Percentiles rank a stretch among this genome's conserved stretches.
phyloP scores from a whole-genome alignment of 2,888 invertebrate species.

The Adelphocoris suturalis region DNA sequence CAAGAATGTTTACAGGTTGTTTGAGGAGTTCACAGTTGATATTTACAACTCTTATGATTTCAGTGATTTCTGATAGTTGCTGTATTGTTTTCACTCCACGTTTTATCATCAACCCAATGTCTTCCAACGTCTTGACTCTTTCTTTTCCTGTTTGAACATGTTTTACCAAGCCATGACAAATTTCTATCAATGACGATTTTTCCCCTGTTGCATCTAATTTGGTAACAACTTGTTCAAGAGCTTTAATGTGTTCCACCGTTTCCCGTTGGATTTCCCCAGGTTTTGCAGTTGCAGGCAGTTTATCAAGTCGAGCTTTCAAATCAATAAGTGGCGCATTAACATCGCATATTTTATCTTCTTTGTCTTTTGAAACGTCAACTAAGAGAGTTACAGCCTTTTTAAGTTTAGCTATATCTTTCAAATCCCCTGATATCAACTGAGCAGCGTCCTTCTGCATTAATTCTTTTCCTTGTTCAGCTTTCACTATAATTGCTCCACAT shows the following conservation, averaged over 20 bases:
- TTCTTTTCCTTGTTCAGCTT: constrained; percentile 34
- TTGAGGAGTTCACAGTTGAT: constrained; percentile 7
- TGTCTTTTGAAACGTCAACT: constrained; percentile 32
- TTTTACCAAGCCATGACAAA: constrained; percentile 40
- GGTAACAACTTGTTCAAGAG: constrained; percentile 16
- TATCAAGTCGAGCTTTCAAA: constrained; percentile 38
- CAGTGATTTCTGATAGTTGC: not conserved
- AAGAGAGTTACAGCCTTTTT: constrained; percentile 46
- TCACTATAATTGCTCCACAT: constrained; percentile 22
- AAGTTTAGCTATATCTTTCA: constrained; percentile 35
- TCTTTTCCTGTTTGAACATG: constrained; percentile 28
- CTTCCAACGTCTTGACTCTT: constrained; percentile 17
- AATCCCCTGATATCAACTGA: constrained; percentile 34
- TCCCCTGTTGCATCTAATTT: not conserved
- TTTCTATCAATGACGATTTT: constrained; percentile 8
- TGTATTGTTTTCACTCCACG: constrained; percentile 7
- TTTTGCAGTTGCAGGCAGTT: constrained; percentile 1
- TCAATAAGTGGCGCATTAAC: constrained; percentile 1
- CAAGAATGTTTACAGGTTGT: not conserved
- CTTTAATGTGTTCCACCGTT: not conserved
- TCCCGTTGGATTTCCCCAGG: not conserved
- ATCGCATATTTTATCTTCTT: not conserved
- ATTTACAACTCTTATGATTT: not conserved
- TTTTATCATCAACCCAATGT: constrained; percentile 38
- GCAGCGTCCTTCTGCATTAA: constrained; percentile 44